These are phyloP conservation scores for Limosa lapponica DNA, from an alignment of 2,797 vertebrate species.

Conservation along the genomic window DNA sequence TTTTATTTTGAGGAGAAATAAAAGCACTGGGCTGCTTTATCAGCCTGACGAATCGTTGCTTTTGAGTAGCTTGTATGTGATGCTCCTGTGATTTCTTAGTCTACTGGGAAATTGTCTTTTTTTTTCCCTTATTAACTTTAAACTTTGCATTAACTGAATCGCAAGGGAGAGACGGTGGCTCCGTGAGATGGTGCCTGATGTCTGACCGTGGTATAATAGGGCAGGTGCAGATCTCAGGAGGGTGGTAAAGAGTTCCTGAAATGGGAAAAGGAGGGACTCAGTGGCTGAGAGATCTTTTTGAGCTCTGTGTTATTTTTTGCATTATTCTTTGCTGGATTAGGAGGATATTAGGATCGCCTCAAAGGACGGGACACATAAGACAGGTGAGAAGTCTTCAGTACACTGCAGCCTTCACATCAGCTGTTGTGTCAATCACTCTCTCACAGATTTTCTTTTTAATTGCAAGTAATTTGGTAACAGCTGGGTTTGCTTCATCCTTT, in stretches of 20 bases:
- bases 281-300: background rate
- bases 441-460: background rate
- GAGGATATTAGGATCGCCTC: background rate
- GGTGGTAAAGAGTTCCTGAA: background rate
- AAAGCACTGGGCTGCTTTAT: background rate
- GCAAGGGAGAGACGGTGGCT: background rate
- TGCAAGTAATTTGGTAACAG: background rate
- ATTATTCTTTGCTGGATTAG: background rate
- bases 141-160: background rate
- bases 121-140: background rate
- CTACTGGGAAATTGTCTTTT: background rate
- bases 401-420: background rate
- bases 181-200: background rate
- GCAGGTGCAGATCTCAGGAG: background rate
- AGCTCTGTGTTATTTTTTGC: background rate
- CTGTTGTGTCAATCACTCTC: background rate
- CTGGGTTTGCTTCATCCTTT: background rate
- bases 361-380: background rate
- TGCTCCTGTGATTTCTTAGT: background rate
- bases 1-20: background rate
- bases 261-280: background rate
- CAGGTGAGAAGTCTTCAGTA: background rate
- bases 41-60: background rate
- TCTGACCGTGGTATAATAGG: rapidly evolving
- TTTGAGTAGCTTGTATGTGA: background rate